Evolutionary conservation across 1,140 invertebrate genomes (phyloP), one percentile per base, ranked within the genome.

Genomic region (Anastrepha obliqua): DNA sequence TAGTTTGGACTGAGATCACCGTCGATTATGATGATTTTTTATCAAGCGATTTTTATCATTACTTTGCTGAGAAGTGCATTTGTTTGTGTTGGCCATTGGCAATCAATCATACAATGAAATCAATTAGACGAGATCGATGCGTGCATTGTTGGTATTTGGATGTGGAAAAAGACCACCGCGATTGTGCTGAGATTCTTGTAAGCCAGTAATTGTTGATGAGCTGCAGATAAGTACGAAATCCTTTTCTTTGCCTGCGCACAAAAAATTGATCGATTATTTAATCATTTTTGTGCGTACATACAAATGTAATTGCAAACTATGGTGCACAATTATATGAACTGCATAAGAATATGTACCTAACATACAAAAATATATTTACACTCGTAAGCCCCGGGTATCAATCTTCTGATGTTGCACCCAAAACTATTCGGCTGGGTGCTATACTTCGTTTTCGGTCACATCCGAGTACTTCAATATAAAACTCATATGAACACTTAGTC

Each of bases 41-140:
- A 55, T 55, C 47, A 55, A 81, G 47, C 74, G 47, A 81, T 81
- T 81, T 81, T 81, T 81, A 55, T 81, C 47, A 67, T 67, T 62
- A 6, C 64, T 39, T 39, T 29, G 64, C 20, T 39, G 29, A 29
- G 64, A 3, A 67, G 64, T 29, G 64, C 5, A 29, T 9, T 67
- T 67, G 29, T 67, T 29, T 70, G 8, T 44, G 20, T 55, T 81
- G 42, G 51, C 47, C 47, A 55, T 55, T 55, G 44, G 51, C 74
- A 55, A 81, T 81, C 74, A 81, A 81, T 81, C 74, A 81, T 81
- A 81, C 47, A 81, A 81, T n/a, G 47, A 55, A 81, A 29, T 81
- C 74, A 81, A 58, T 81, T 81, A 47, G 74, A 55, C 47, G 74
- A 55, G 2, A 2, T 17, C 20, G 47, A 6, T 58, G 44, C 8